These are phyloP conservation scores for Tautogolabrus adspersus DNA, from an alignment of 2,113 vertebrate genomes.

Conservation along the genomic window DNA sequence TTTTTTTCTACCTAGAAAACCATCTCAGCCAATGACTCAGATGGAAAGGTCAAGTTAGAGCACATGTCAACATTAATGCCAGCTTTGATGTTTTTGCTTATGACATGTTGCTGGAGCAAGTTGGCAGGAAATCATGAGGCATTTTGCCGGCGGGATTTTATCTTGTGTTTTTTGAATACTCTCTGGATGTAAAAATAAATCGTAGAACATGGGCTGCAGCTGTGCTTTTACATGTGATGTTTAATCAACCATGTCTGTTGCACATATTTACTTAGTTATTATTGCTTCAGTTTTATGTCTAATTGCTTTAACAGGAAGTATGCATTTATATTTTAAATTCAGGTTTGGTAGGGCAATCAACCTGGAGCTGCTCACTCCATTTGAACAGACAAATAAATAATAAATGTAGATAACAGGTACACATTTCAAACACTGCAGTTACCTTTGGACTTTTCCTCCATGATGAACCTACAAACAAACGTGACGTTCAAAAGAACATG, in stretches of 20 bases:
- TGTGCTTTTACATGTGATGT: neutral
- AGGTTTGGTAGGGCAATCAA: neutral
- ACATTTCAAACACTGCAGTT: neutral
- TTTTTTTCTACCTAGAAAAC: conserved; percentile 13
- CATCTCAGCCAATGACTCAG: neutral
- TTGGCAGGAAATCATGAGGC: conserved; percentile 1
- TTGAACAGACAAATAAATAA: neutral
- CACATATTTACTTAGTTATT: neutral
- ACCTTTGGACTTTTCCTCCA: conserved; percentile 4
- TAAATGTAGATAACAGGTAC: neutral
- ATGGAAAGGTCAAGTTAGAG: conserved; percentile 37
- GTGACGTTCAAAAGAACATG: neutral
- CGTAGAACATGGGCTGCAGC: neutral
- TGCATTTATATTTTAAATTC: neutral
- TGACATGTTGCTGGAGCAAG: conserved; percentile 19
- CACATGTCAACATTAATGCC: conserved; percentile 13
- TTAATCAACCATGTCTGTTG: neutral
- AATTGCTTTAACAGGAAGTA: neutral
- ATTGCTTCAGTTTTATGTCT: neutral
- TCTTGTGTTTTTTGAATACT: neutral
- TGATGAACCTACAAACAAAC: neutral
- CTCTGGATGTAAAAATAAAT: conserved; percentile 1
- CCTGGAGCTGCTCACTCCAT: neutral
- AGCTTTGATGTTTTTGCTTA: conserved; percentile 13
- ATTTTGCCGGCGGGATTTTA: conserved; percentile 20